phyloP scores from a whole-genome alignment of 2,888 invertebrate genomes.

The Perizoma affinitatum region DNA sequence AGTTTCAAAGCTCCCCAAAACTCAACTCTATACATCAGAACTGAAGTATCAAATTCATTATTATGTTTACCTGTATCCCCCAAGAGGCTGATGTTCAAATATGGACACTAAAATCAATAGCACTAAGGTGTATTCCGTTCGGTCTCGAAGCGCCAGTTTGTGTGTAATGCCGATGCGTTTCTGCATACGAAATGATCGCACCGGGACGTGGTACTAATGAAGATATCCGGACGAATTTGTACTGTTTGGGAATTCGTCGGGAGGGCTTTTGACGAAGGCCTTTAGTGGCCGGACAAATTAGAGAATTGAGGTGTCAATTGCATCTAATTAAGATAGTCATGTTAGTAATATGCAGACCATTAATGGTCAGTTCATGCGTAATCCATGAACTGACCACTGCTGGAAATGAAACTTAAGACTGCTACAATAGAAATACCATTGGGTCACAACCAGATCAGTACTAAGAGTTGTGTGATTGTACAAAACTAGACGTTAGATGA shows the following conservation, averaged over 20 bases:
- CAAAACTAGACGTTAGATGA: too few species aligned
- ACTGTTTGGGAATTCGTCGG: constrained; percentile 38
- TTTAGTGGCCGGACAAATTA: constrained; percentile 14
- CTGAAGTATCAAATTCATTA: constrained; percentile 7
- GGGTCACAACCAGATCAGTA: too few species aligned
- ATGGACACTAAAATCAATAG: constrained; percentile 20
- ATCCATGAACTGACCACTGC: too few species aligned
- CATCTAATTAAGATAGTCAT: constrained; percentile 9
- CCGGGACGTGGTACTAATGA: constrained; percentile 49
- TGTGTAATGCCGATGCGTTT: constrained; percentile 59
- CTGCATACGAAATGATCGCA: constrained; percentile 62
- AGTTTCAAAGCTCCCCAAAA: constrained; percentile 5
- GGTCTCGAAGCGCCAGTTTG: constrained; percentile 43
- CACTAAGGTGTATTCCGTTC: constrained; percentile 18
- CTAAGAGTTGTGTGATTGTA: too few species aligned
- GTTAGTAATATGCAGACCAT: too few species aligned
- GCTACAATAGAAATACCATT: too few species aligned
- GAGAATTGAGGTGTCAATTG: constrained; percentile 15
- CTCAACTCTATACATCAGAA: constrained; percentile 8
- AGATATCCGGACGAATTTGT: constrained; percentile 46
- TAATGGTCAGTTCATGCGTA: too few species aligned
- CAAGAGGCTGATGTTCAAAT: constrained; percentile 16
- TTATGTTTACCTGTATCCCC: neutral
- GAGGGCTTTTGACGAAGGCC: constrained; percentile 14
- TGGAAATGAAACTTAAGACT: too few species aligned